Evolutionary conservation across 2,113 vertebrate species (phyloP).

Genomic region (Piaya cayana): DNA sequence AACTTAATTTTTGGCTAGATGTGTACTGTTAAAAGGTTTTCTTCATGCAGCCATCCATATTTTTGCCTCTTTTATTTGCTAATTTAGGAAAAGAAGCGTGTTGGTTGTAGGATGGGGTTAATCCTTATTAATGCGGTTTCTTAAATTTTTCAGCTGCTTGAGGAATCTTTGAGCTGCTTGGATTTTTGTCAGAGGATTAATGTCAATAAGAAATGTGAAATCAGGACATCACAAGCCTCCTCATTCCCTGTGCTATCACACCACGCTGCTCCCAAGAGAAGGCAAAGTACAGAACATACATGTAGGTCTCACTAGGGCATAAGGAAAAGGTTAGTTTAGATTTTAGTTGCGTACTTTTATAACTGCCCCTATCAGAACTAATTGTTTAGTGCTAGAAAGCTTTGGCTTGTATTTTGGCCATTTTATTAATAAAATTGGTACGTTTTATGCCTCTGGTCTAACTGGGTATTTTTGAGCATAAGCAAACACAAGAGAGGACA

Average conservation of each 20-base stretch:
- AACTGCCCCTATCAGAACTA: background rate
- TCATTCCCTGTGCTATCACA: background rate
- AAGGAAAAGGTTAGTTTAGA: background rate
- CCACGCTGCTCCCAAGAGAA: background rate
- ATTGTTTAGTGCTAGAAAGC: background rate
- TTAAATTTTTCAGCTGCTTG: slow-evolving; percentile 34
- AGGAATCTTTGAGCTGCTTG: slow-evolving; percentile 27
- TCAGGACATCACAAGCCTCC: background rate
- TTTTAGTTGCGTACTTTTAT: background rate
- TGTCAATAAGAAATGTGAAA: slow-evolving; percentile 29
- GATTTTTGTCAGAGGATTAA: slow-evolving; percentile 55
- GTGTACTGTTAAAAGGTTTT: background rate
- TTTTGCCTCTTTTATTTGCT: background rate
- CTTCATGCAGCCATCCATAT: background rate
- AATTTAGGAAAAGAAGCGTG: background rate
- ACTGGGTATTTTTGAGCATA: background rate
- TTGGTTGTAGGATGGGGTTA: slow-evolving; percentile 11
- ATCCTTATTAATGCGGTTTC: background rate
- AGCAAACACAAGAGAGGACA: background rate
- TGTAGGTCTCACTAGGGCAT: background rate
- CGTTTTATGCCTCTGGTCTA: slow-evolving; percentile 9
- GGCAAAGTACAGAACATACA: background rate
- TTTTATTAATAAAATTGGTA: background rate
- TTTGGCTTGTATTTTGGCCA: background rate
- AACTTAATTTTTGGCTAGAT: background rate